A percentile compares a stretch with the other conserved stretches of the same genome.
Conservation (phyloP, 1,140 invertebrate species). For the Drosophila oshimai region DNA sequence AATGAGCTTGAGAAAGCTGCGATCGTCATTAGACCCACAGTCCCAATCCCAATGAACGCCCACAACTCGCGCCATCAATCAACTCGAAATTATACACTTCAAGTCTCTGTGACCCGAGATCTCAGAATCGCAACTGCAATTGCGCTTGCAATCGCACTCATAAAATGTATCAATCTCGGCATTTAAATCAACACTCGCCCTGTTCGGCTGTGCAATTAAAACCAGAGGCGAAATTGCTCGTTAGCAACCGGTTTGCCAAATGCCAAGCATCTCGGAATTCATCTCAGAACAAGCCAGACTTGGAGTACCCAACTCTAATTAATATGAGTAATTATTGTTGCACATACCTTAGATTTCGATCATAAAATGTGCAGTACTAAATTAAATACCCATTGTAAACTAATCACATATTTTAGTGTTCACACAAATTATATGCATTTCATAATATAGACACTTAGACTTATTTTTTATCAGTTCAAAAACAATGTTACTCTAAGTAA, state of each 20-base stretch:
- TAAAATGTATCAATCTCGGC: constrained; percentile 51
- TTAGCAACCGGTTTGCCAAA: constrained; percentile 55
- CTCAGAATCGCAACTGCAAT: constrained; percentile 37
- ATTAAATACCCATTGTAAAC: no score
- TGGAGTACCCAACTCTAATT: background rate
- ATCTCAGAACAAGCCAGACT: background rate
- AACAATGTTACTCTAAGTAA: no score
- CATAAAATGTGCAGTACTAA: no score
- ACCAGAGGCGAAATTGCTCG: constrained; percentile 38
- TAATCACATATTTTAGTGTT: no score
- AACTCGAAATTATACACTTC: constrained; percentile 47
- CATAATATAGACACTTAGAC: no score
- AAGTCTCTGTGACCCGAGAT: background rate
- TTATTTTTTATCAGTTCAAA: no score
- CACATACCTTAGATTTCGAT: no score
- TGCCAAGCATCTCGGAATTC: background rate
- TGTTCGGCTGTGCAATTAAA: constrained; percentile 42
- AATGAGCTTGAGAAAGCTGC: constrained; percentile 25
- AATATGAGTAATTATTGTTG: background rate
- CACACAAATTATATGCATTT: no score
- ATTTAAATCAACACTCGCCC: constrained; percentile 44
- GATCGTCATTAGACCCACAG: constrained; percentile 30
- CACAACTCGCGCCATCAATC: constrained; percentile 66
- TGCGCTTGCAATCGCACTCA: constrained; percentile 11
- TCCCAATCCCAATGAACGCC: constrained; percentile 45